phyloP scores from a whole-genome alignment of 2,797 vertebrate genomes.

The Brotula barbata region DNA sequence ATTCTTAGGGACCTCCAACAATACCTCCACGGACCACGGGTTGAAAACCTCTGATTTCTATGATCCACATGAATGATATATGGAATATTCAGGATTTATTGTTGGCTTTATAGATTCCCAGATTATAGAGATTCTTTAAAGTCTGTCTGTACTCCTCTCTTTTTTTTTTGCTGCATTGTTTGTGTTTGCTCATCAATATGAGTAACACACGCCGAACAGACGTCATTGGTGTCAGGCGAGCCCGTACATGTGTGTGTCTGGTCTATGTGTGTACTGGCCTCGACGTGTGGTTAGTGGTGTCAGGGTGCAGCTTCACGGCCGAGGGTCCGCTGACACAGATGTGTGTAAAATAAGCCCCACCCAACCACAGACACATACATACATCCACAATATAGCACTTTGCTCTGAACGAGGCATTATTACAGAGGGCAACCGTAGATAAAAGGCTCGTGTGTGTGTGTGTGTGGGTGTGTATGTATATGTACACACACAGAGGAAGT shows the following conservation, averaged over 20 bases:
- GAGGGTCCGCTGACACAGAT: constrained; percentile 28
- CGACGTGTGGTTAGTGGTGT: constrained; percentile 46
- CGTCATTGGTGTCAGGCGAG: constrained; percentile 13
- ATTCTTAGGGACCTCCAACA: too few relatives aligned
- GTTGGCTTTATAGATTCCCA: too few relatives aligned
- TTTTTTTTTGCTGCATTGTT: too few relatives aligned
- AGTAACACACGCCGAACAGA: neutral
- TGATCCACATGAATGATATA: too few relatives aligned
- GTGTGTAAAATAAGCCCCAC: constrained; percentile 45
- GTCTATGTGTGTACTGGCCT: constrained; percentile 16
- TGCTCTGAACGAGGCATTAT: constrained; percentile 4
- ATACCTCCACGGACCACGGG: too few relatives aligned
- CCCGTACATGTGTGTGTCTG: constrained; percentile 17
- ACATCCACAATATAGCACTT: neutral
- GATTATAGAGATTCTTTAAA: too few relatives aligned
- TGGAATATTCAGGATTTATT: too few relatives aligned
- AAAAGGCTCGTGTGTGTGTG: neutral
- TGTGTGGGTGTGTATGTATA: neutral
- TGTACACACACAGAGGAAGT: constrained; percentile 44
- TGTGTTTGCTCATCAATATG: neutral
- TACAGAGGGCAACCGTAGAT: constrained; percentile 18
- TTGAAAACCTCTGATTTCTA: too few relatives aligned
- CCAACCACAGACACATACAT: constrained; percentile 14
- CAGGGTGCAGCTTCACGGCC: constrained; percentile 41
- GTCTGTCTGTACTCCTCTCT: too few relatives aligned